phyloP scores from a whole-genome alignment of 2,113 vertebrate genomes.

The Nothocercus nigrocapillus region DNA sequence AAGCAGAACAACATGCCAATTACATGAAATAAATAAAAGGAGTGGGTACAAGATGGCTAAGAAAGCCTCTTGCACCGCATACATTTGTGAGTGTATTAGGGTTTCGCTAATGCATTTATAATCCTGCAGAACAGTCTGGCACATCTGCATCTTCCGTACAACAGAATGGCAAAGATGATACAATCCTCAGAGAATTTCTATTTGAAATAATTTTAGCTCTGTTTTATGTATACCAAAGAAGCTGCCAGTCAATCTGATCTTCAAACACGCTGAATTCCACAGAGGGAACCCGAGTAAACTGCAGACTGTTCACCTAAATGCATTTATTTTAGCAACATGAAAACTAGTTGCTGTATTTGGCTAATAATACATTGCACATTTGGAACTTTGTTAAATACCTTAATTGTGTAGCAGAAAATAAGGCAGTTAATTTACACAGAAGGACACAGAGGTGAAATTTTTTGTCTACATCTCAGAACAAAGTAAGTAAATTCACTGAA shows the following conservation, averaged over 20 bases:
- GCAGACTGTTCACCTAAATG: constrained; percentile 69
- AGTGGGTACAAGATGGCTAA: constrained; percentile 56
- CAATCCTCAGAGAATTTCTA: constrained; percentile 66
- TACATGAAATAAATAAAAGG: constrained; percentile 73
- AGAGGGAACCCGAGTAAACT: constrained; percentile 67
- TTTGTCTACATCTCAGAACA: constrained; percentile 66
- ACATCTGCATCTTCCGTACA: constrained; percentile 66
- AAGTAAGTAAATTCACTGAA: constrained; percentile 80
- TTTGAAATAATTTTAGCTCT: constrained; percentile 77
- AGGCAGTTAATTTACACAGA: constrained; percentile 65
- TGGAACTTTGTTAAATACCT: constrained; percentile 69
- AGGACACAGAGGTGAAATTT: constrained; percentile 61
- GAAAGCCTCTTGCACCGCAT: constrained; percentile 60
- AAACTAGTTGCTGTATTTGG: constrained; percentile 51
- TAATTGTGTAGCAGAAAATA: constrained; percentile 64
- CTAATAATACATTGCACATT: constrained; percentile 56
- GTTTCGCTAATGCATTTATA: constrained; percentile 66
- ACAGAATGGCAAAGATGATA: constrained; percentile 59
- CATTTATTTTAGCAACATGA: constrained; percentile 57
- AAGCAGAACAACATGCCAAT: constrained; percentile 68
- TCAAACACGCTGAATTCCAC: constrained; percentile 69
- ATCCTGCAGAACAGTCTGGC: constrained; percentile 57
- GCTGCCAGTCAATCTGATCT: constrained; percentile 79
- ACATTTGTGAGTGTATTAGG: constrained; percentile 56
- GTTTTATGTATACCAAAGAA: constrained; percentile 73